Evolutionary conservation across 2,888 invertebrate species (phyloP), one percentile per base, ranked within the genome.

Genomic region (Protonemura montana): DNA sequence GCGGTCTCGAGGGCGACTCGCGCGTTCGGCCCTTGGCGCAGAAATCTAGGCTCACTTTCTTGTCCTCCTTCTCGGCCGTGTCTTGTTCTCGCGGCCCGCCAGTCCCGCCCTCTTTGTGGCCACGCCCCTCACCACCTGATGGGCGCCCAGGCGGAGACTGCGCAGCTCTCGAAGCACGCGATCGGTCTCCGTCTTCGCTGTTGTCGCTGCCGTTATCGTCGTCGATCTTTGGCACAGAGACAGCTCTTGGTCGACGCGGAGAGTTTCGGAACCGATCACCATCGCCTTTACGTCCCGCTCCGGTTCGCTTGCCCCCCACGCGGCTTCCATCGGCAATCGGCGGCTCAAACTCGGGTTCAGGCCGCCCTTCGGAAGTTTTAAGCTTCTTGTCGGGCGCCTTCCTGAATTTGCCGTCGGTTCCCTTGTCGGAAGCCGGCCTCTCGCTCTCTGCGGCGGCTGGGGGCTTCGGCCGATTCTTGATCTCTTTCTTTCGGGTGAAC

Each of bases 311-410:
- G 89, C 89, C 90, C 89, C 88, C 90, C 90, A 89, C 90, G 91
- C 92, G 92, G 90, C 95, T 94, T 95, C 95, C 93, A 93, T 95
- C 94, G 96, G 92, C 91, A 95, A 94, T 90, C 93, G 94, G 93
- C 93, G 95, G 93, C 94, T 94, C 93, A 93, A 94, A 93, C 93
- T 94, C 93, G 92, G 93, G 93, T 93, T 94, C 94, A 94, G 94
- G 93, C 93, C 94, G 93, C 94, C 94, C 94, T 94, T 95, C 95
- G 95, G 95, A 95, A 95, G 95, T 95, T 95, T 95, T 95, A 94
- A 95, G 95, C 95, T 95, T 95, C 95, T 95, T 95, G 92, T 95
- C 95, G 91, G 95, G 94, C 93, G 94, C 93, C 94, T 94, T 94
- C 91, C 93, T 94, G 90, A 91, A 91, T 91, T 92, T 92, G 90